Evolutionary conservation across 2,888 invertebrate genomes (phyloP), one percentile per base, ranked within the genome.

Genomic region (Agriopis marginaria): DNA sequence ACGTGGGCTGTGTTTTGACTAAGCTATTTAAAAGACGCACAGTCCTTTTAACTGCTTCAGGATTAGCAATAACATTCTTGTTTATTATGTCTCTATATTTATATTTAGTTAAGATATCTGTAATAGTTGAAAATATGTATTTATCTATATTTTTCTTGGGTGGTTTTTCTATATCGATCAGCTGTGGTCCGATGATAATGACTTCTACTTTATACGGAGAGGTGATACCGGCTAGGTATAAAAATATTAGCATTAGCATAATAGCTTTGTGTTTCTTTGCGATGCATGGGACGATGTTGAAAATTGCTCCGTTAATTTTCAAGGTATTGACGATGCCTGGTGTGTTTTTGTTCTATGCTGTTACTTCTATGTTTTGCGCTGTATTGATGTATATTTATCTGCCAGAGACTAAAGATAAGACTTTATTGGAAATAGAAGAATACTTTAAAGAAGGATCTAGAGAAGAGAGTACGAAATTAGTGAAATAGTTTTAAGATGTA

Each of bases 321-420:
- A 47, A 47, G n/a, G 44, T 17, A 1, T 17, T 66, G 0, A 59
- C 51, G 0, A 53, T 66, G 66, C 53, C 59, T 7, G 66, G 66
- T 6, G 1, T 59, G 0, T 66, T 59, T 32, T 12, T 66, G 45
- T 59, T 59, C 6, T 66, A 66, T 12, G 66, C 51, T 9, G 11
- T 59, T 1, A 6, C 51, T 7, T 66, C 66, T 4, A 39, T 53
- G 44, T 42, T 59, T 12, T 66, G 59, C 8, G 50, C 42, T 5
- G 17, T 66, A 11, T 12, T 66, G 1, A 45, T 66, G 44, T 67
- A 59, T 61, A 12, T 65, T 49, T 70, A 54, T 47, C 47, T 70
- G 11, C 69, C 69, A 0, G 65, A 66, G 10, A 70, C 69, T 0
- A 70, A 70, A 23, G 69, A 70, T 54, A 70, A 66, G 51, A 70